These are phyloP conservation scores for Automeris io DNA, from an alignment of 2,888 invertebrate species.

Conservation along the genomic window DNA sequence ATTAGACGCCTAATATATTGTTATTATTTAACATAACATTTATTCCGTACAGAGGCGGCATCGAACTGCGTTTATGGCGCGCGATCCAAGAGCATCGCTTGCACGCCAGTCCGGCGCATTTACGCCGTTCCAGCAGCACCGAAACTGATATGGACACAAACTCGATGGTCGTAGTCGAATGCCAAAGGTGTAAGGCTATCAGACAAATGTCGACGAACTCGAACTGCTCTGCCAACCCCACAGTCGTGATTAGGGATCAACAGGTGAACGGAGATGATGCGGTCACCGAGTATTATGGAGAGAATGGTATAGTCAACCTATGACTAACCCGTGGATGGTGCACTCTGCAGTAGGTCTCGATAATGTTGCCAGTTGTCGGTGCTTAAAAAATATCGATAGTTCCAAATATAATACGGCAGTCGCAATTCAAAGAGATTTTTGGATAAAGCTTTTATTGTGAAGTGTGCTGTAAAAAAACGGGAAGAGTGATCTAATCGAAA, in stretches of 20 bases:
- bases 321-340: constrained; percentile 74
- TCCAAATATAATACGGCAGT: no score
- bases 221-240: constrained; percentile 49
- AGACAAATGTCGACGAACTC: constrained; percentile 33
- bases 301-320: constrained; percentile 53
- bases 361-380: not conserved
- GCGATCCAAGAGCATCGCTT: constrained; percentile 81
- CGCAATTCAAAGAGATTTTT: no score
- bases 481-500: no score
- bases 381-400: no score
- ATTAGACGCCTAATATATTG: not conserved
- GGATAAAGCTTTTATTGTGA: no score
- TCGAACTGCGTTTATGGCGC: constrained; percentile 91
- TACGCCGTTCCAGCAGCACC: constrained; percentile 58
- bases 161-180: constrained; percentile 66
- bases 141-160: constrained; percentile 67
- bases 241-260: constrained; percentile 52
- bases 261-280: constrained; percentile 44
- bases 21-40: not conserved
- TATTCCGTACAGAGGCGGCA: constrained; percentile 80
- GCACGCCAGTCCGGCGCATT: constrained; percentile 31
- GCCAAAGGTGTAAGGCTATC: constrained; percentile 49
- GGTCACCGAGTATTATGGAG: constrained; percentile 44
- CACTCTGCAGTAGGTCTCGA: constrained; percentile 53
- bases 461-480: no score